Base-by-base conservation (phyloP, 2,888 invertebrate genomes). In the Leptothorax acervorum region DNA sequence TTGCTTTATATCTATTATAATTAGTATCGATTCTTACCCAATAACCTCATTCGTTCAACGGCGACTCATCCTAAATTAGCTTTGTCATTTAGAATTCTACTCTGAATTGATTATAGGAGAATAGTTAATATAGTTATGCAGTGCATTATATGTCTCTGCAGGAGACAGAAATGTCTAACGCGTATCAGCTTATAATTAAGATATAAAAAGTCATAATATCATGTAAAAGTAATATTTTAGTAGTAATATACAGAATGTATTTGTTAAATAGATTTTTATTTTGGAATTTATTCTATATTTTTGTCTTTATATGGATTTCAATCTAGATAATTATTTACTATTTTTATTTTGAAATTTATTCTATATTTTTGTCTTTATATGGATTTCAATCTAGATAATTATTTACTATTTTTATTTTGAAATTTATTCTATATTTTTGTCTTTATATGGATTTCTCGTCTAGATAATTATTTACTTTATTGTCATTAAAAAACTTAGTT, bases 1-100 rank as follows among this genome's bases (percentile, higher is more conserved):
- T 28, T 51, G 23, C 12, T 65, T 63, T 18, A 66, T 48, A 53
- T 53, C 12, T 39, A 23, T 23, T 23, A 23, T 23, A 18, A 65
- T 76, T 65, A 53, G 39, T 28, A 65, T 76, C 18, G 39, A 53
- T 76, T 65, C 15, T 51, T 39, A 76, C 35, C 12, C 12, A 11
- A n/a, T 53, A 76, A 65, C 35, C 28, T 76, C 15, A 75, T 63
- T 63, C 39, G 23, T 23, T 48, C 12, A 42, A 73, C 23, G 12
- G 5, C 15, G 11, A 35, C 15, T 51, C 18, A 18, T 2, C 15
- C 23, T 63, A 35, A 57, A 23, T 63, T 15, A n/a, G 15, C n/a
- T 48, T 39, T 2, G 2, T 28, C 18, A 51, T 63, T 51, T 39
- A 23, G 2, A 63, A 39, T 63, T 51, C 12, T 39, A 28, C 5